Conservation (phyloP, 37 sponge, comb jelly and placozoan species). For the Bolinopsis microptera region DNA sequence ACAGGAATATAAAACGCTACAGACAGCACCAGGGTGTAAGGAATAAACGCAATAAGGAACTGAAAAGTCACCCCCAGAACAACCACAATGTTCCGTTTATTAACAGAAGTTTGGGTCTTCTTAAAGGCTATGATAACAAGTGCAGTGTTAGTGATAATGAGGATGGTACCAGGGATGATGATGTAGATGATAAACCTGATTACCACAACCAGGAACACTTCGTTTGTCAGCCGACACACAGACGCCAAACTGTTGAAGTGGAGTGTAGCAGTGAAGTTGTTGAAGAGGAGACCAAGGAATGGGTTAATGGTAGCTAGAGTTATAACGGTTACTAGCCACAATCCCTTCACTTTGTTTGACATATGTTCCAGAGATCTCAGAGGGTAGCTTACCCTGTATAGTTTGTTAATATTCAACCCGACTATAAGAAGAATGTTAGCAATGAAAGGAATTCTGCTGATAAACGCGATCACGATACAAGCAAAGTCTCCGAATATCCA, state of each 20-base stretch:
- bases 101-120: neutral
- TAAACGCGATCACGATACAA: neutral
- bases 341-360: neutral
- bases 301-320: constrained; percentile 2
- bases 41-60: neutral
- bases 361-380: neutral
- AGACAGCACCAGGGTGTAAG: neutral
- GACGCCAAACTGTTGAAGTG: neutral
- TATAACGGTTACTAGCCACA: neutral
- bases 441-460: neutral
- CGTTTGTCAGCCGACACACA: neutral
- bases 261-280: neutral
- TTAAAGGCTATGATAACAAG: neutral
- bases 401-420: neutral
- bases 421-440: constrained; percentile 25
- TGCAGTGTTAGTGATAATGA: neutral
- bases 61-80: constrained; percentile 4
- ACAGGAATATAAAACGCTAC: neutral
- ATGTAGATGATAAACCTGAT: neutral
- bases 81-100: neutral
- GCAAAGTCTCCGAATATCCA: neutral
- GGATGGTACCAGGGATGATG: neutral
- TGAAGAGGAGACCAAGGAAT: neutral
- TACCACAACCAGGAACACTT: neutral
- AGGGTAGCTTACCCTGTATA: neutral